These are phyloP conservation scores for Apocrypta bakeri DNA, from an alignment of 1,140 invertebrate species.

Conservation along the genomic window DNA sequence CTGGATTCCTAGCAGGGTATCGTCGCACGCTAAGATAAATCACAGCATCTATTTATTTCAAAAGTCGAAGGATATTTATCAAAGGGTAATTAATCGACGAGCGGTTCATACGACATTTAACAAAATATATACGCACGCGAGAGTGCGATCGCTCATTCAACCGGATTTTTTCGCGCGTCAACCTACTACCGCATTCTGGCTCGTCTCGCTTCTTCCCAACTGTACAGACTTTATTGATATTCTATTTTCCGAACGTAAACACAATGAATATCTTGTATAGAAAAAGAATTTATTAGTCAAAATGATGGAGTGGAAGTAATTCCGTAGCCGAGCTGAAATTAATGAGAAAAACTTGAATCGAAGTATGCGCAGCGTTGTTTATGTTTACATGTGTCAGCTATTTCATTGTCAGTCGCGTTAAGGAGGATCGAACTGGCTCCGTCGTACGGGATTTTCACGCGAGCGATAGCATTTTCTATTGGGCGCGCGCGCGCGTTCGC, in stretches of 20 bases:
- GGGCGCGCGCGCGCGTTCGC: constrained; percentile 1
- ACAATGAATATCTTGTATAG: no score
- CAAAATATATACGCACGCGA: not conserved
- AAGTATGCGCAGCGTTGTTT: not conserved
- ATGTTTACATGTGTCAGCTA: not conserved
- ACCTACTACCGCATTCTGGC: not conserved
- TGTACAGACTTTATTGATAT: not conserved
- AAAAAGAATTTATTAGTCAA: no score
- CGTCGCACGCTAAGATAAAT: no score
- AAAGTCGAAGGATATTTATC: no score
- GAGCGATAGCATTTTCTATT: constrained; percentile 16
- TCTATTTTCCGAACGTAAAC: not conserved
- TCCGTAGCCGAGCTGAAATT: no score
- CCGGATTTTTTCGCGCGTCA: not conserved
- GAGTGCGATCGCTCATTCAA: not conserved
- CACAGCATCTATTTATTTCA: no score
- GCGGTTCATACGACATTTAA: not conserved
- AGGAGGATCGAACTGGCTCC: not conserved
- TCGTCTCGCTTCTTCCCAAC: not conserved
- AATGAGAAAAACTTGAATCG: not conserved
- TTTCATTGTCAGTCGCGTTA: not conserved
- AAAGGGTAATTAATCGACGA: no score
- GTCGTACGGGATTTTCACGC: constrained; percentile 29
- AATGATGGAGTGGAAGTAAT: not conserved
- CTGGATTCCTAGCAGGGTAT: no score